Base-by-base conservation (phyloP, 2,888 invertebrate genomes). In the Folsomia candida region DNA sequence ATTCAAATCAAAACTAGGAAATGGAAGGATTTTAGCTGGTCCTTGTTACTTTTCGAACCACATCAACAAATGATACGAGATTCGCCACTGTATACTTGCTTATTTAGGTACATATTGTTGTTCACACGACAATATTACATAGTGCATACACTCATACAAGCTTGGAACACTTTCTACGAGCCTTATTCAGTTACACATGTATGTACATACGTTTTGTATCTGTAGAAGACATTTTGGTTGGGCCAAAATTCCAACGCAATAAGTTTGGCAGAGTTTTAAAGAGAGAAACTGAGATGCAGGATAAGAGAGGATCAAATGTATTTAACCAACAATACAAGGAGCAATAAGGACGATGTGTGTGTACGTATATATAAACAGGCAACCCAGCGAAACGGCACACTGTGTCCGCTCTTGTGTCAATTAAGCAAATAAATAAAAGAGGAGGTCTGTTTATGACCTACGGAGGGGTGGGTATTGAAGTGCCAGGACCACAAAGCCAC, bases 401-500 rank as follows among this genome's bases (percentile, higher is more conserved):
- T 14, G 58, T 59, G 61, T 22, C 61, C 61, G 51, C 73, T 75
- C 71, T 73, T 76, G 78, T 76, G 75, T 78, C 79, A 79, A 79
- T 78, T 77, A 78, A 79, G 78, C 76, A 73, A 77, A 79, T 79
- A 79, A 79, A 79, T 79, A 78, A 79, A 76, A 74, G 72, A 78
- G 77, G 76, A 76, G 78, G 78, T 77, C 77, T 79, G 79, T 76
- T 76, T 76, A 77, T 78, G 79, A 78, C n/a, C n/a, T n/a, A n/a
- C 75, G 74, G 78, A 75, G 74, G 75, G 73, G 74, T 71, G 70
- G 66, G 70, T 54, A 70, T 71, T 75, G 73, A 74, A 76, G 77
- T 79, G 76, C 75, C 75, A 75, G 59, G 64, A 77, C 78, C 78
- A 79, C 77, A 79, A 79, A 79, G 78, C 76, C 79, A 79, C 79